Conservation (phyloP, 2,113 vertebrate genomes). For the Podocnemis expansa region DNA sequence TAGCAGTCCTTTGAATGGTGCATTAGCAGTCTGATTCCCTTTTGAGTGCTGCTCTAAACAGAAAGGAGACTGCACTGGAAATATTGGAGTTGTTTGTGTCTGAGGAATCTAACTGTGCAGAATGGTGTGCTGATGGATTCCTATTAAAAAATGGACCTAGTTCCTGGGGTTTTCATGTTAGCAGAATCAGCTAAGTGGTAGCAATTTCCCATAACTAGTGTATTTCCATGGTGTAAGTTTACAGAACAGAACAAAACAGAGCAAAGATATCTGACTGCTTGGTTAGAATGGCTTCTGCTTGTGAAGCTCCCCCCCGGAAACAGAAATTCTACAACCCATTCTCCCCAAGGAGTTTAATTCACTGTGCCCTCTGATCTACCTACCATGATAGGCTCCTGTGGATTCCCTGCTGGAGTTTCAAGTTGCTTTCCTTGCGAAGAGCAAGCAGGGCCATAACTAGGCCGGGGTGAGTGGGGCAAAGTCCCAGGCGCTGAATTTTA, state of each 20-base stretch:
- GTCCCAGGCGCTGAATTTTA: too few relatives aligned
- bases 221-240: neutral
- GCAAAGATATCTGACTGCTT: neutral
- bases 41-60: neutral
- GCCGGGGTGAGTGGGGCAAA: too few relatives aligned
- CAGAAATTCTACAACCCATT: neutral
- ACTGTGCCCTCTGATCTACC: neutral
- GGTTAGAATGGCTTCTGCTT: neutral
- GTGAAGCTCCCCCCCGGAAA: neutral
- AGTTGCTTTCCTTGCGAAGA: neutral
- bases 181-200: neutral
- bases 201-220: neutral
- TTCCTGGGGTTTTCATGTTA: neutral
- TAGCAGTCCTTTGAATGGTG: neutral
- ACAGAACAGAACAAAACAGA: neutral
- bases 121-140: neutral
- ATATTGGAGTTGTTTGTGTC: neutral
- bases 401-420: neutral
- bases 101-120: neutral
- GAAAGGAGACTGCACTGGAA: neutral
- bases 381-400: neutral
- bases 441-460: too few relatives aligned
- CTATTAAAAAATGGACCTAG: neutral
- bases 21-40: neutral
- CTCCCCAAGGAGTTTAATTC: neutral